These are phyloP conservation scores for Metopolophium dirhodum DNA, from an alignment of 1,140 invertebrate genomes.

Conservation along the genomic window DNA sequence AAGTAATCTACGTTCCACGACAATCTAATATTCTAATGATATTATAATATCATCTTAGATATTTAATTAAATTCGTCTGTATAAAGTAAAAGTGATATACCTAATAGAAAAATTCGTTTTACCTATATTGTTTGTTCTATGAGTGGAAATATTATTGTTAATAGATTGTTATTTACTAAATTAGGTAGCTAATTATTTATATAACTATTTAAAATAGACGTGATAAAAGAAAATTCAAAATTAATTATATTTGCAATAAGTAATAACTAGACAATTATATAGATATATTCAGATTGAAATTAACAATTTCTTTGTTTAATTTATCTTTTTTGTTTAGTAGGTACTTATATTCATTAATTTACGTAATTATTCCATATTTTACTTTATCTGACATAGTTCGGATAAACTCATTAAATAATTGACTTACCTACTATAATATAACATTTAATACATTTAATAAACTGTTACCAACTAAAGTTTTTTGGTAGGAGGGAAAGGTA, in stretches of 20 bases:
- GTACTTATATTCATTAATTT: neutral
- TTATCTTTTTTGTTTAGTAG: neutral
- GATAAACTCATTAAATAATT: neutral
- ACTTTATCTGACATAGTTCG: neutral
- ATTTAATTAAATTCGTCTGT: neutral
- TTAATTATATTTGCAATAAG: neutral
- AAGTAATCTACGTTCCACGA: neutral
- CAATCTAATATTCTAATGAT: neutral
- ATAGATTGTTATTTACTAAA: neutral
- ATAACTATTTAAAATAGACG: neutral
- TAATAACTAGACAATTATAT: neutral
- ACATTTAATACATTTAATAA: neutral
- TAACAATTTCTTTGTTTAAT: neutral
- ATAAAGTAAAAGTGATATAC: neutral
- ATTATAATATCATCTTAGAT: neutral
- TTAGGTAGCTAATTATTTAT: neutral
- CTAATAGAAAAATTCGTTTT: neutral
- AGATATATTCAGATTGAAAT: neutral
- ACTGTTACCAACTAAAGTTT: neutral
- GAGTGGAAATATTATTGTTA: neutral
- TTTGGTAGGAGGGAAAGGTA: slow-evolving; percentile 16
- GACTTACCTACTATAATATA: neutral
- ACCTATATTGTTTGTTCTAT: neutral
- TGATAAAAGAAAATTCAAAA: neutral
- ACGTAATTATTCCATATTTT: neutral